Evolutionary conservation across 2,113 vertebrate genomes (phyloP), one percentile per base, ranked within the genome.

Genomic region (Myodes glareolus): DNA sequence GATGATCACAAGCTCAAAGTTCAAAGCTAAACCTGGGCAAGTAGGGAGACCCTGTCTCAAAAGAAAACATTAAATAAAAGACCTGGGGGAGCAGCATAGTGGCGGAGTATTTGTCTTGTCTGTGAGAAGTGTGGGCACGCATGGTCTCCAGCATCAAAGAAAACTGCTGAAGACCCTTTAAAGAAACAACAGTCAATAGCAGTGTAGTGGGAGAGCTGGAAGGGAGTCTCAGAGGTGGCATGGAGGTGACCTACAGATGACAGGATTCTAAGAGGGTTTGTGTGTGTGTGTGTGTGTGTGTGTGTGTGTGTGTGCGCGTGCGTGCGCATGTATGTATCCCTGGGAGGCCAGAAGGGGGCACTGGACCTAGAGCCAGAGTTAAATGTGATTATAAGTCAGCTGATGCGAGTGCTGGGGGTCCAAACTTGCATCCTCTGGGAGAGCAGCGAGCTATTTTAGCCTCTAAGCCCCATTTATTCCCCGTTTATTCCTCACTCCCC

Each of bases 181-280:
- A 91, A 21, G 19, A 11, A n/a, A 45, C 50, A 52, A 36, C 67
- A 92, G 10, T 86, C 47, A 70, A 52, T 68, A 58, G 39, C 45
- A 91, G 81, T 23, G 55, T 0, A 89, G 65, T 82, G 5, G 9
- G 29, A 73, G 33, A 72, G 47, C 52, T 3, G 27, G 36, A 61
- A 31, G 65, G 81, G 29, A 76, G 52, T 80, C 25, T 21, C 61
- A 10, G 75, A 47, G 45, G 45, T 47, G 19, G 58, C 58, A 7
- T 58, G 23, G 75, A 76, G 31, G 17, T 94, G 27, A 36, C 36
- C 61, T 87, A n/a, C n/a, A 93, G 72, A 97, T 89, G 55, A 76
- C 70, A 27, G 36, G 47, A 50, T n/a, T 61, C 82, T 80, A 52
- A 88, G 63, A n/a, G n/a, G 81, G 68, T 81, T 77, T 33, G 29